These are phyloP conservation scores for Semotilus atromaculatus DNA, from an alignment of 2,797 vertebrate species.

Conservation along the genomic window DNA sequence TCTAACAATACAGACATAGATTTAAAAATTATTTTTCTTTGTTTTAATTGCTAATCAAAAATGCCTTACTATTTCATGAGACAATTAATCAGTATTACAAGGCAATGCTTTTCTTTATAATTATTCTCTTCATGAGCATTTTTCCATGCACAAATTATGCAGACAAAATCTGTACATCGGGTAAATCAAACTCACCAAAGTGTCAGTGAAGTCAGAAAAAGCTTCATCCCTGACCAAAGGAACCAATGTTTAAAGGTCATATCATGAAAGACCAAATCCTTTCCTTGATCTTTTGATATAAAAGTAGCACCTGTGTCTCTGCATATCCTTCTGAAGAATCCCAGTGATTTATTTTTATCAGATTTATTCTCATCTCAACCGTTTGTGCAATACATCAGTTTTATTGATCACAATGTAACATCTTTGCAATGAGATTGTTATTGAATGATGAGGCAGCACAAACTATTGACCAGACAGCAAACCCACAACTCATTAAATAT, in stretches of 20 bases:
- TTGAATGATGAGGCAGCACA: background rate
- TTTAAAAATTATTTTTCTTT: background rate
- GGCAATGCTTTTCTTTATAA: background rate
- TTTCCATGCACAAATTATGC: background rate
- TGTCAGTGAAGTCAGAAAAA: conserved; percentile 19
- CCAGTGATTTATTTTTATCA: background rate
- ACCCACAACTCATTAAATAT: background rate
- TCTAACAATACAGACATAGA: background rate
- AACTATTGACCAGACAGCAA: background rate
- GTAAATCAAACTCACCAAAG: background rate
- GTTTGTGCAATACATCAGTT: background rate
- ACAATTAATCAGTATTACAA: background rate
- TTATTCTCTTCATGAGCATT: background rate
- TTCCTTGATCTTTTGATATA: conserved; percentile 15
- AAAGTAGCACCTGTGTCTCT: conserved; percentile 17
- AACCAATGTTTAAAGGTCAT: background rate
- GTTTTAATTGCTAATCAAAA: background rate
- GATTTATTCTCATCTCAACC: background rate
- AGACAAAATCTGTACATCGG: background rate
- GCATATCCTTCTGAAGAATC: conserved; percentile 14
- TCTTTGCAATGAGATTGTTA: background rate
- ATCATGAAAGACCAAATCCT: conserved; percentile 14
- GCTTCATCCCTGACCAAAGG: conserved; percentile 2
- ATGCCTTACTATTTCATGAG: background rate
- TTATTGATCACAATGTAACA: background rate